Evolutionary conservation across 1,140 invertebrate genomes (phyloP).

Genomic region (Glossosoma conforme): DNA sequence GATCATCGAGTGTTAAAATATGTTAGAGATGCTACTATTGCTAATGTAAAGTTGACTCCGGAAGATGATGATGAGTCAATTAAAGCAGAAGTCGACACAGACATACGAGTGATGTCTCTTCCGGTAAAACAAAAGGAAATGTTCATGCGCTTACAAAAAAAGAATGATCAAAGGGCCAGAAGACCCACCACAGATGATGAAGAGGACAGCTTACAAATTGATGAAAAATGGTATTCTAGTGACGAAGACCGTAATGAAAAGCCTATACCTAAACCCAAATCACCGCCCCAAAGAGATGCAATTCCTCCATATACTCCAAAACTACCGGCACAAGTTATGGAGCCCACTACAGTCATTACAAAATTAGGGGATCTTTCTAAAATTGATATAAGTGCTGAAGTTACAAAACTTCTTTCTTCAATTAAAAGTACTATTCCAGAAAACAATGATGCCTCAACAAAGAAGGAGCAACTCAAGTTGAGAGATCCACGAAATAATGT

Average conservation of each 20-base stretch:
- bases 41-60: slow-evolving; percentile 21
- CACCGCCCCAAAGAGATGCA: slow-evolving; percentile 34
- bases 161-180: slow-evolving; percentile 43
- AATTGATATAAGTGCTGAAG: slow-evolving; percentile 68
- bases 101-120: slow-evolving; percentile 44
- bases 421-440: slow-evolving; percentile 48
- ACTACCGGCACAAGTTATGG: slow-evolving; percentile 36
- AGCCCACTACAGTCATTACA: slow-evolving; percentile 55
- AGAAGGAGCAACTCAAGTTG: slow-evolving; percentile 17
- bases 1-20: slow-evolving; percentile 49
- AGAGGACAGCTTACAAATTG: slow-evolving; percentile 51
- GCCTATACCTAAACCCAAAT: slow-evolving; percentile 37
- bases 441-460: slow-evolving; percentile 37
- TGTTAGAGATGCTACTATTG: slow-evolving; percentile 38
- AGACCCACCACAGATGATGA: slow-evolving; percentile 50
- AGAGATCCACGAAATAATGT: slow-evolving; percentile 34
- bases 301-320: slow-evolving; percentile 29
- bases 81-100: slow-evolving; percentile 47
- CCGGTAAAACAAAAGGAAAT: slow-evolving; percentile 65
- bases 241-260: slow-evolving; percentile 56
- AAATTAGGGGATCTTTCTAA: slow-evolving; percentile 65
- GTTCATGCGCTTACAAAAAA: slow-evolving; percentile 51
- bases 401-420: slow-evolving; percentile 61
- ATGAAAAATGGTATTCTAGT: slow-evolving; percentile 74
- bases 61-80: slow-evolving; percentile 36